phyloP scores from a whole-genome alignment of 2,888 invertebrate genomes.

The Dolomedes plantarius region DNA sequence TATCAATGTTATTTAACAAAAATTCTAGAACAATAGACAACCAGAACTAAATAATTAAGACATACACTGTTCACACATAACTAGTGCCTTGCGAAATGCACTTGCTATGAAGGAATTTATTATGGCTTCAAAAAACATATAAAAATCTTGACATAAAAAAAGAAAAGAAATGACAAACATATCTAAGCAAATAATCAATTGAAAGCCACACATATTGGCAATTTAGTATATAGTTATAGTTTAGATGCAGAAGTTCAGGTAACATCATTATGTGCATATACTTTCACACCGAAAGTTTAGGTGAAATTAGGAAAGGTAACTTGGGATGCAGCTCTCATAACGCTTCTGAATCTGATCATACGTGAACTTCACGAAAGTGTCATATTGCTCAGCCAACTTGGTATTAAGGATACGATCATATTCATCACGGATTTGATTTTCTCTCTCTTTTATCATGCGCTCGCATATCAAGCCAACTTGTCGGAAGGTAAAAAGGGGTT shows the following conservation, averaged over 20 bases:
- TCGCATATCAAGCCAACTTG: conserved; percentile 99
- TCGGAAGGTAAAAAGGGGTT: conserved; percentile 95
- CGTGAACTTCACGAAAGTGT: conserved; percentile 98
- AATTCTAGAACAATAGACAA: too few species aligned
- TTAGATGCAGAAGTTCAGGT: background rate
- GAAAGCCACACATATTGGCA: conserved; percentile 19
- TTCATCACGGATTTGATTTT: conserved; percentile 93
- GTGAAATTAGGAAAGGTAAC: conserved; percentile 72
- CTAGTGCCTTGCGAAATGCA: conserved; percentile 18
- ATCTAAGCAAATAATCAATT: conserved; percentile 12
- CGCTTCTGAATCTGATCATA: conserved; percentile 95
- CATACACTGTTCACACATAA: conserved; percentile 25
- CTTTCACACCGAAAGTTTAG: background rate
- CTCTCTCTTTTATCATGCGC: conserved; percentile 96
- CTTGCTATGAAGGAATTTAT: background rate
- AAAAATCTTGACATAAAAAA: background rate
- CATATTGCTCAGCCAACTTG: conserved; percentile 98
- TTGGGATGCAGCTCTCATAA: conserved; percentile 78
- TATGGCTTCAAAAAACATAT: background rate
- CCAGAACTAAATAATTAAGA: background rate
- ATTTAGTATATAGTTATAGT: conserved; percentile 4
- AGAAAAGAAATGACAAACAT: conserved; percentile 18
- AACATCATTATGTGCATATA: background rate
- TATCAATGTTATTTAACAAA: too few species aligned
- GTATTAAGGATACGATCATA: conserved; percentile 94